Evolutionary conservation across 2,113 vertebrate species (phyloP).

Genomic region (Sylvilagus bachmani): DNA sequence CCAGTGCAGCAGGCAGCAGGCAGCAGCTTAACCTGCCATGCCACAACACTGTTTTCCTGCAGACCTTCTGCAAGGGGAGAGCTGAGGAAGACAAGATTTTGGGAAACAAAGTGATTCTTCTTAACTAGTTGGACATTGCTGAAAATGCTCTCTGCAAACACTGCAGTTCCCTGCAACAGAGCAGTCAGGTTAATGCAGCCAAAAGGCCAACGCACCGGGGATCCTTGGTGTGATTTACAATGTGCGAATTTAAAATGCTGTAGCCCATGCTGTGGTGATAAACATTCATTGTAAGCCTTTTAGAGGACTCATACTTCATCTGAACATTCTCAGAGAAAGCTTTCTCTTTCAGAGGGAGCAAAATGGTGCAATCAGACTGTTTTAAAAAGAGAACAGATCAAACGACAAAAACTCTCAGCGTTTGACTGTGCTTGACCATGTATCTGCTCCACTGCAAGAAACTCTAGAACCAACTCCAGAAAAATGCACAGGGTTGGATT

Average conservation of each 20-base stretch:
- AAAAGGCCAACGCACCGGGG: slow-evolving; percentile 16
- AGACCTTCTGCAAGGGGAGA: neutral
- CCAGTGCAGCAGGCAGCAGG: too few relatives aligned
- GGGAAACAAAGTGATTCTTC: slow-evolving; percentile 28
- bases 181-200: slow-evolving; percentile 62
- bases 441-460: slow-evolving; percentile 14
- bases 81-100: neutral
- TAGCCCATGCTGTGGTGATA: slow-evolving; percentile 1
- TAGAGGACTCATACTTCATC: slow-evolving; percentile 57
- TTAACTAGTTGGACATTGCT: neutral
- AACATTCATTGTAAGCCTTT: slow-evolving; percentile 64
- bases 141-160: slow-evolving; percentile 51
- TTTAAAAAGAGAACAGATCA: slow-evolving; percentile 33
- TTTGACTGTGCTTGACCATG: neutral
- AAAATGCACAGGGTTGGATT: neutral
- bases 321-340: slow-evolving; percentile 48
- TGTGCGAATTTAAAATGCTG: slow-evolving; percentile 41
- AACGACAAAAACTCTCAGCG: slow-evolving; percentile 3
- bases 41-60: neutral
- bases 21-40: too few relatives aligned
- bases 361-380: slow-evolving; percentile 43
- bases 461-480: slow-evolving; percentile 37
- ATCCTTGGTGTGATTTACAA: slow-evolving; percentile 68
- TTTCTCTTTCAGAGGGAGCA: slow-evolving; percentile 47
- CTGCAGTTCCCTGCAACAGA: neutral